Evolutionary conservation across 2,113 vertebrate genomes (phyloP), one percentile per base, ranked within the genome.

Genomic region (Tamias sibiricus): DNA sequence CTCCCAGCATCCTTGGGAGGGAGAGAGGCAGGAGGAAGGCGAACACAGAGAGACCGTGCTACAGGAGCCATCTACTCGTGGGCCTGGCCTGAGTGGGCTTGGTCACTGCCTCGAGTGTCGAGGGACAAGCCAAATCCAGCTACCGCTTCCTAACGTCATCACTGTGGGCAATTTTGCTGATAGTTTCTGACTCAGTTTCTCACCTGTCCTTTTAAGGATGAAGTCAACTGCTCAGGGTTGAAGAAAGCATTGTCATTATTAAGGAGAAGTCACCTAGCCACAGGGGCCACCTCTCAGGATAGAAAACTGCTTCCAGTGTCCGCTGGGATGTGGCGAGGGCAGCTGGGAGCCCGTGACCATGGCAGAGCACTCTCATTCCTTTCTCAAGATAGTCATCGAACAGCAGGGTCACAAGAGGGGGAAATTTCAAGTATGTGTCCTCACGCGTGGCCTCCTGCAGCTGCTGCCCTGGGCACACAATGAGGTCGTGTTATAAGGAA

Each of bases 401-500:
- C 98, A 98, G 97, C 98, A 98, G 97, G 97, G 97, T 96, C 97
- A 97, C 96, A 96, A 98, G 98, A 98, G 98, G 97, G 97, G 98
- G 98, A 98, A 98, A 98, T 98, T 98, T 98, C 98, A 98, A 98
- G 98, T 98, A 98, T 98, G 97, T 98, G 98, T 98, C 98, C 98
- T 98, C 97, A 97, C 98, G 98, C 97, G 90, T 98, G 98, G 96
- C 97, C 97, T 52, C 85, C 83, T 97, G 98, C 98, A 98, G 98
- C 98, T 98, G 59, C 57, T 62, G 8, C 98, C 97, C 97, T 96
- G 97, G 97, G 97, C 97, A 96, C 97, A 98, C 97, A 98, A 98
- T 98, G 98, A 9, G 26, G 98, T 98, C 97, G 98, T 98, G 98
- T 98, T 98, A 98, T 98, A 98, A 98, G 98, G 98, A 98, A 98